phyloP scores from a whole-genome alignment of 2,888 invertebrate species.

The Nephrocerus scutellatus region DNA sequence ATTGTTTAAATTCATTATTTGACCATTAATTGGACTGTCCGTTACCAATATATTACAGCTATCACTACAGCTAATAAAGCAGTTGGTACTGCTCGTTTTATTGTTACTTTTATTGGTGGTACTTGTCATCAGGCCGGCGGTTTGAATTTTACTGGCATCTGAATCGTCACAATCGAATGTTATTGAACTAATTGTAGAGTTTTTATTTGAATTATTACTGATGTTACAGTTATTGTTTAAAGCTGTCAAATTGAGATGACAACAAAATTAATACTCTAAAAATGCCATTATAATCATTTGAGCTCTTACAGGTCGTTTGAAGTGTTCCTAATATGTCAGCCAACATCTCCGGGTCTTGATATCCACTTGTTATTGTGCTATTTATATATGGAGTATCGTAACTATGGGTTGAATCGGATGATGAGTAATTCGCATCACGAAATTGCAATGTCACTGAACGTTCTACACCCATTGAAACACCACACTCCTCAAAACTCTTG shows the following conservation, averaged over 20 bases:
- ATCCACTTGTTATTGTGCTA: slow-evolving; percentile 60
- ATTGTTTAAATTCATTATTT: slow-evolving; percentile 3
- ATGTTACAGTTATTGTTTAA: slow-evolving; percentile 29
- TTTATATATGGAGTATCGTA: slow-evolving; percentile 48
- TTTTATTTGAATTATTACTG: slow-evolving; percentile 15
- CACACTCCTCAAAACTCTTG: slow-evolving; percentile 33
- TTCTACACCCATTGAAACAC: slow-evolving; percentile 48
- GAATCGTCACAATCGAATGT: slow-evolving; percentile 19
- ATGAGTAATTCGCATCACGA: slow-evolving; percentile 42
- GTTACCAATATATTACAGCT: slow-evolving; percentile 5
- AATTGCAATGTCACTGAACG: slow-evolving; percentile 47
- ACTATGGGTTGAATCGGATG: slow-evolving; percentile 24
- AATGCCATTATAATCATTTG: slow-evolving; percentile 16
- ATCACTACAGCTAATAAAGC: slow-evolving; percentile 10
- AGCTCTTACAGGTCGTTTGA: slow-evolving; percentile 49
- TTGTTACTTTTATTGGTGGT: slow-evolving; percentile 16
- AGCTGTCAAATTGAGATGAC: slow-evolving; percentile 29
- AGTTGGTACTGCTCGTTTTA: slow-evolving; percentile 13
- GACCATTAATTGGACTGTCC: slow-evolving; percentile 1
- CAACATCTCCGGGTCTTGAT: slow-evolving; percentile 68
- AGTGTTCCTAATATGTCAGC: slow-evolving; percentile 65
- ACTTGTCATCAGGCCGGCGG: slow-evolving; percentile 20
- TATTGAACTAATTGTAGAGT: slow-evolving; percentile 22
- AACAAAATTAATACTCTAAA: slow-evolving; percentile 17
- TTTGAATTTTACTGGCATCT: slow-evolving; percentile 20